Evolutionary conservation across 2,888 invertebrate genomes (phyloP), one percentile per base, ranked within the genome.

Genomic region (Digitonthophagus gazella): DNA sequence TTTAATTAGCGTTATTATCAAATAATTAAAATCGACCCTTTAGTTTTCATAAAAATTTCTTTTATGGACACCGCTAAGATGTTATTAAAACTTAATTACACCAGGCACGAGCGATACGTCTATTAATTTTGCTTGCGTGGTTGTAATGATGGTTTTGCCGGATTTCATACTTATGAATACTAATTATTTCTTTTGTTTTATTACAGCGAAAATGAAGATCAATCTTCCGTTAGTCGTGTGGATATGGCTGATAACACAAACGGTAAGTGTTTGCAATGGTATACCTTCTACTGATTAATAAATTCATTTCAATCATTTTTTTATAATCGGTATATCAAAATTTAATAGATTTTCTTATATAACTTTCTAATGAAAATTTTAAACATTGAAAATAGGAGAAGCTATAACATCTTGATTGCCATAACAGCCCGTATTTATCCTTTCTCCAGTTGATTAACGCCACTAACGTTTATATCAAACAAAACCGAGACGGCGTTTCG

Each of bases 151-250:
- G 16, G 18, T n/a, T 61, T 16, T 19, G 18, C n/a, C n/a, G n/a
- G 20, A 61, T 61, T 61, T 19, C 11, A 16, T 2, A 14, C 14
- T n/a, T n/a, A 19, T 18, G 11, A 19, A 16, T 61, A 61, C 19
- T 61, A 64, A 70, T n/a, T 18, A n/a, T n/a, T 73, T 73, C 65
- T 74, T 79, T 82, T 81, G 82, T 77, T 81, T 84, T 84, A 84
- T 93, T 93, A 73, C 90, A 94, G 94, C 92, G 88, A 93, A 91
- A 89, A 93, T 93, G 93, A 93, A 92, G 91, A 90, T 91, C 88
- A 90, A 92, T 90, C 91, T 93, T 90, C 93, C 93, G 88, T 90
- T 93, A 87, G 92, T 93, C 90, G 91, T 91, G 87, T 93, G 93
- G 93, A 91, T 92, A 89, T 89, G 92, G 86, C 88, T 92, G 86